These are phyloP conservation scores for Ernsta delagoae DNA, from an alignment of 2,888 invertebrate genomes.

Conservation along the genomic window DNA sequence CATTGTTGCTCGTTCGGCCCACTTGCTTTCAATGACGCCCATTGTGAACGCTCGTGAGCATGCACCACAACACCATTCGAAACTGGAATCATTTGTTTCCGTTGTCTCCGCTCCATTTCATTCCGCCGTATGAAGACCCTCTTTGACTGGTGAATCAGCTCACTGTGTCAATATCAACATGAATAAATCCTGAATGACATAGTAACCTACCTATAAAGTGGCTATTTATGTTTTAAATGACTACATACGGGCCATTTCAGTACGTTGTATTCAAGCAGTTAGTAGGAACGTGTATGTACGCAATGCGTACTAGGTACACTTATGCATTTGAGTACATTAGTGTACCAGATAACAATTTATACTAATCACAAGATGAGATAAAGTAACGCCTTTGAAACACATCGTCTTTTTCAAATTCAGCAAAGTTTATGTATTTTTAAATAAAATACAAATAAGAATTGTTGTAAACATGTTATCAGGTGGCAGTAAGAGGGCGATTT, in stretches of 20 bases:
- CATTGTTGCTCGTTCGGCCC: slow-evolving; percentile 60
- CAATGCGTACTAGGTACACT: no score
- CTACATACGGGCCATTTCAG: slow-evolving; percentile 8
- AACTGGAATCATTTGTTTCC: slow-evolving; percentile 47
- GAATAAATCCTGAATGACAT: slow-evolving; percentile 19
- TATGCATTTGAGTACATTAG: background rate
- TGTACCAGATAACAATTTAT: slow-evolving; percentile 1
- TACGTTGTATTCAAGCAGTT: background rate
- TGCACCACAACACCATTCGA: slow-evolving; percentile 43
- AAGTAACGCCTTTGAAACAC: background rate
- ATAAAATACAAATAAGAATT: background rate
- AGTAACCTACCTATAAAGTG: slow-evolving; percentile 12
- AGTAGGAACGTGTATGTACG: no score
- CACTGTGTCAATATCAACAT: slow-evolving; percentile 31
- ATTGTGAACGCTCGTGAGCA: slow-evolving; percentile 44
- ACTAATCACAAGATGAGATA: background rate
- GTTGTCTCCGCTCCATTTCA: slow-evolving; percentile 30
- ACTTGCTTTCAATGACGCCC: slow-evolving; percentile 57
- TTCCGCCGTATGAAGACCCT: background rate
- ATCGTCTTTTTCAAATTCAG: background rate
- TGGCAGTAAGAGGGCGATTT: slow-evolving; percentile 11
- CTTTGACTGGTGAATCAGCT: slow-evolving; percentile 26
- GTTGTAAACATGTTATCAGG: slow-evolving; percentile 1
- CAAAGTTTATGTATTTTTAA: background rate
- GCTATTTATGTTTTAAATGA: slow-evolving; percentile 5